phyloP scores from a whole-genome alignment of 2,888 invertebrate genomes.

The Dryobotodes eremita region DNA sequence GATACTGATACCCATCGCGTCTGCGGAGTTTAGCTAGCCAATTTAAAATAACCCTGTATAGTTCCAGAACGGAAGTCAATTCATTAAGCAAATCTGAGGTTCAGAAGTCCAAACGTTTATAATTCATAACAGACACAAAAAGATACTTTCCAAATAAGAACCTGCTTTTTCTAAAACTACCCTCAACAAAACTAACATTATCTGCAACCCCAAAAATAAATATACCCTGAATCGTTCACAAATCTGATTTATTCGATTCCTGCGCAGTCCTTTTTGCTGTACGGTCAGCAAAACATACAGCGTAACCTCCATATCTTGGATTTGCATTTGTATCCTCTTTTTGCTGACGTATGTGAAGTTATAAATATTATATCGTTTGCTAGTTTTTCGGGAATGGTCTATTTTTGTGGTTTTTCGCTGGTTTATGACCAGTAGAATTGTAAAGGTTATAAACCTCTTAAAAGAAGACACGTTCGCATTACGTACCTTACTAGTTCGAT shows the following conservation, averaged over 20 bases:
- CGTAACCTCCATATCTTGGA: constrained; percentile 60
- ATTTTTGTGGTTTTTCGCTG: background rate
- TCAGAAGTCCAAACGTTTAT: background rate
- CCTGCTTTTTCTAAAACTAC: constrained; percentile 23
- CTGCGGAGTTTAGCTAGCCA: no score
- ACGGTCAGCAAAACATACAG: constrained; percentile 67
- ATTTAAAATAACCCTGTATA: background rate
- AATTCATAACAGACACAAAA: constrained; percentile 2
- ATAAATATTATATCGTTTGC: constrained; percentile 62
- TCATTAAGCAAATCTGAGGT: background rate
- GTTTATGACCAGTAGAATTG: background rate
- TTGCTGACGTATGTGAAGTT: constrained; percentile 60
- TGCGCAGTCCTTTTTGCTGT: constrained; percentile 63
- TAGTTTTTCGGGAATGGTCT: constrained; percentile 36
- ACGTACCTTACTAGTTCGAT: constrained; percentile 6
- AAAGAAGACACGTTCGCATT: background rate
- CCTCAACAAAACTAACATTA: constrained; percentile 37
- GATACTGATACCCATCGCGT: no score
- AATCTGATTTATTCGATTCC: constrained; percentile 66
- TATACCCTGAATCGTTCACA: constrained; percentile 48
- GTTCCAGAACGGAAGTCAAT: background rate
- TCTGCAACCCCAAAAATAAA: constrained; percentile 56
- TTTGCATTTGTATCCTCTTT: constrained; percentile 69
- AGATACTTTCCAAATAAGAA: background rate
- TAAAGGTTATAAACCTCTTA: background rate